Evolutionary conservation across 2,113 vertebrate species (phyloP).

Genomic region (Microcebus lehilahytsara): DNA sequence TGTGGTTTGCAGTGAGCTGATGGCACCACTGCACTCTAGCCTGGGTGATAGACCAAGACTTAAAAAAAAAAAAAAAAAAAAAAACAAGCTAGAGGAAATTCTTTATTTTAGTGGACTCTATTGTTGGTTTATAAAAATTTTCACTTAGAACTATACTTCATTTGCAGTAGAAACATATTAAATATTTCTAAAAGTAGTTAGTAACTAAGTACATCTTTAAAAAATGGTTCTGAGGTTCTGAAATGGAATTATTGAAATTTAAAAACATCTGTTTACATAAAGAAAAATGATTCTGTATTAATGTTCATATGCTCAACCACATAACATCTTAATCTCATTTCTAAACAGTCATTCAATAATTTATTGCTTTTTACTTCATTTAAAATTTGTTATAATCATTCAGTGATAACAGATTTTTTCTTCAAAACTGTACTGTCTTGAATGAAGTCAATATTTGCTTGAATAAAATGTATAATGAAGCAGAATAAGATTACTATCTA

Average conservation of each 20-base stretch:
- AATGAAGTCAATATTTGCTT: constrained; percentile 10
- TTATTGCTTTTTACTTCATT: constrained; percentile 27
- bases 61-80: no score
- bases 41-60: no score
- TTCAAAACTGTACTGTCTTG: background rate
- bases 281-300: background rate
- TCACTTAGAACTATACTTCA: background rate
- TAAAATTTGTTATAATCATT: constrained; percentile 27
- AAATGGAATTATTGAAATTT: background rate
- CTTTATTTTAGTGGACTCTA: background rate
- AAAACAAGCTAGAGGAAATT: background rate
- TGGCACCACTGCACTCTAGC: no score
- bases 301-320: background rate
- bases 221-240: background rate
- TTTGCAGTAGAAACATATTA: background rate
- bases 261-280: background rate
- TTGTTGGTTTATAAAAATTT: background rate
- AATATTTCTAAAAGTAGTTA: background rate
- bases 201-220: background rate
- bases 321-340: background rate
- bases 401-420: background rate
- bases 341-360: background rate
- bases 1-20: no score
- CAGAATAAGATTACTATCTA: background rate
- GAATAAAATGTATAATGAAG: background rate